A percentile compares a stretch with the other conserved stretches of the same genome.
These are phyloP conservation scores for Pogonocichla stellata DNA, from an alignment of 2,113 vertebrate genomes.

Conservation along the genomic window DNA sequence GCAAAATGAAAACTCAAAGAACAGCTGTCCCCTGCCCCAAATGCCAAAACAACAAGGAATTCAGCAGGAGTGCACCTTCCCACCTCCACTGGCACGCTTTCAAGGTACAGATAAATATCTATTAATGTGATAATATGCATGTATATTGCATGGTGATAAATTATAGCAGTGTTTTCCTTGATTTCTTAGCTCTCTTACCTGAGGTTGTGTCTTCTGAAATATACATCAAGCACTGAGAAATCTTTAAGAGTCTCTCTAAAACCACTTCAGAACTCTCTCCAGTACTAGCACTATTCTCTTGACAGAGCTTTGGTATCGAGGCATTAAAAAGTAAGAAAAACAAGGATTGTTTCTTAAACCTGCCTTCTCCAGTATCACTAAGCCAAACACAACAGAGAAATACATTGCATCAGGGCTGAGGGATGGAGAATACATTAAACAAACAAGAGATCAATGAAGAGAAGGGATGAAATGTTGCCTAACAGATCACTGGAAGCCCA, in stretches of 20 bases:
- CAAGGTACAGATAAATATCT: not conserved
- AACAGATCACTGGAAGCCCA: not conserved
- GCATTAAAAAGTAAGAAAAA: not conserved
- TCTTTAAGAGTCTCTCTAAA: not conserved
- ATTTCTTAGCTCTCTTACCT: not conserved
- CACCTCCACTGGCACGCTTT: not conserved
- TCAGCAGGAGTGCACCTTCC: not conserved
- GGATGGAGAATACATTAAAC: not conserved
- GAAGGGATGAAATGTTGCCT: not conserved
- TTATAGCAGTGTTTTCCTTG: not conserved
- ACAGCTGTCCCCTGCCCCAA: not conserved
- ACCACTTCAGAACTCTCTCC: not conserved
- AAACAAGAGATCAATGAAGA: not conserved
- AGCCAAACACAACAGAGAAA: not conserved
- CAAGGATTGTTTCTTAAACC: not conserved
- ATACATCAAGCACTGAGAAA: not conserved
- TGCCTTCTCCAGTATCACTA: not conserved
- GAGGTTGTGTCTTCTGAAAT: not conserved
- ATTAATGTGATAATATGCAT: fast-evolving
- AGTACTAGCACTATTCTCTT: not conserved
- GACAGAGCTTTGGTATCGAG: fast-evolving
- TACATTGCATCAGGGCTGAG: not conserved
- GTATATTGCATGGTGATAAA: not conserved
- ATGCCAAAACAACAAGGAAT: not conserved
- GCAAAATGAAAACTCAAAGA: not conserved